Conservation (phyloP, 2,113 vertebrate genomes). For the Siphamia tubifer region DNA sequence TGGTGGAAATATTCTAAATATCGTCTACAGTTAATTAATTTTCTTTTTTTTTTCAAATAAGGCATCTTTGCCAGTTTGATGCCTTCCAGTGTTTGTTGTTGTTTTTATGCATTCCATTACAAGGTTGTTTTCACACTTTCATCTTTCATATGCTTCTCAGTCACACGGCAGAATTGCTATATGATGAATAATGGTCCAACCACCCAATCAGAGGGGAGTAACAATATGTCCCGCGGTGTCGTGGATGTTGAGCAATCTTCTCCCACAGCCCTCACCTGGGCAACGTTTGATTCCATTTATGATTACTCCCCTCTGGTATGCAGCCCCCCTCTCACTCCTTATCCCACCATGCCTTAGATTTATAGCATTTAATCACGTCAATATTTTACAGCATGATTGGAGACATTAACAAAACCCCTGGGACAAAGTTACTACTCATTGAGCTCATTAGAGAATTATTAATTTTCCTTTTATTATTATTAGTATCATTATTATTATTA, state of each 20-base stretch:
- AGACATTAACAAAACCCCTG: not conserved
- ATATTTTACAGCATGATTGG: slow-evolving; percentile 4
- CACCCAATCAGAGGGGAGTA: slow-evolving; percentile 27
- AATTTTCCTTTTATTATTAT: too few relatives aligned
- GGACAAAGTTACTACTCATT: not conserved
- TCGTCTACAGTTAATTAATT: too few relatives aligned
- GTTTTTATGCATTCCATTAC: too few relatives aligned
- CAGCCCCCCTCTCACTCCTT: not conserved
- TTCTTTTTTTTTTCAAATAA: too few relatives aligned
- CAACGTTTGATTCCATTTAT: slow-evolving; percentile 1
- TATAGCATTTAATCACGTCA: slow-evolving; percentile 51
- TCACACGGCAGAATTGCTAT: slow-evolving; percentile 46
- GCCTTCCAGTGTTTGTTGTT: too few relatives aligned
- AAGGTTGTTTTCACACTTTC: too few relatives aligned
- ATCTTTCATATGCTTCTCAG: slow-evolving; percentile 18
- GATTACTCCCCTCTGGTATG: slow-evolving; percentile 48
- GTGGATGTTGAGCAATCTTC: slow-evolving; percentile 52
- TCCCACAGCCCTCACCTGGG: slow-evolving; percentile 39
- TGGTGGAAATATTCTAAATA: too few relatives aligned
- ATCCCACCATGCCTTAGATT: slow-evolving; percentile 18
- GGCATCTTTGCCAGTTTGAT: too few relatives aligned
- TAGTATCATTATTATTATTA: too few relatives aligned
- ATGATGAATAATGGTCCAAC: slow-evolving; percentile 32
- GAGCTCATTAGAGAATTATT: not conserved
- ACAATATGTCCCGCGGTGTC: slow-evolving; percentile 33